Base-by-base conservation (phyloP, 2,888 invertebrate species). In the Drosophila antonietae region DNA sequence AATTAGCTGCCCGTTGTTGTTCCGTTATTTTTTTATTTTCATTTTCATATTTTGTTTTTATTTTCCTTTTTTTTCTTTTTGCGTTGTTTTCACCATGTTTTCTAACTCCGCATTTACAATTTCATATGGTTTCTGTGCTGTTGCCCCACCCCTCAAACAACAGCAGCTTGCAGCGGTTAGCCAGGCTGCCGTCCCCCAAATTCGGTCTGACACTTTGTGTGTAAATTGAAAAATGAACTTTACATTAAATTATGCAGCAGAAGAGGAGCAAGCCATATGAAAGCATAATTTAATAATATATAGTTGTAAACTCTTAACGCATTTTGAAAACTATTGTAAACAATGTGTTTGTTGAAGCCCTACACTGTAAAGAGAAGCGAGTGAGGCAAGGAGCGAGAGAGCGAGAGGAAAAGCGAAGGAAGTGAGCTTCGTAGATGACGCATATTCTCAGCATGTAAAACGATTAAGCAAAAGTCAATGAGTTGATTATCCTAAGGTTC, bases 211-310 rank as follows among this genome's bases (percentile, higher is more conserved):
- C 65, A 56, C 62, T 66, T 66, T 66, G 76, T 63, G 76, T 73
- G 68, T 61, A 76, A 76, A 78, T 78, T 78, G 73, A 67, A 69
- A 76, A 77, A 76, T 77, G 70, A 76, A 69, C 64, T 76, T 64
- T 46, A 43, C 63, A 75, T 61, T 73, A 69, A 66, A 63, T 58
- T 77, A 59, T 35, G 39, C 51, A 31, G 43, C 37, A 46, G 59
- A 5, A 14, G 8, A 15, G 31, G 6, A 23, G 58, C 61, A 53
- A 60, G 61, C 37, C 35, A 68, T 43, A 52, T 53, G 41, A 57
- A 59, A 52, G 44, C 59, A n/a, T 41, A 46, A 68, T 68, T 57
- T 49, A 58, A 62, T 44, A 28, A 28, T 28, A 28, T 28, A 43
- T 37, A 61, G 52, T 61, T 71, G 44, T 23, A 37, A 52, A 52